Evolutionary conservation across 2,113 vertebrate species (phyloP), one percentile per base, ranked within the genome.

Genomic region (Bufo gargarizans): DNA sequence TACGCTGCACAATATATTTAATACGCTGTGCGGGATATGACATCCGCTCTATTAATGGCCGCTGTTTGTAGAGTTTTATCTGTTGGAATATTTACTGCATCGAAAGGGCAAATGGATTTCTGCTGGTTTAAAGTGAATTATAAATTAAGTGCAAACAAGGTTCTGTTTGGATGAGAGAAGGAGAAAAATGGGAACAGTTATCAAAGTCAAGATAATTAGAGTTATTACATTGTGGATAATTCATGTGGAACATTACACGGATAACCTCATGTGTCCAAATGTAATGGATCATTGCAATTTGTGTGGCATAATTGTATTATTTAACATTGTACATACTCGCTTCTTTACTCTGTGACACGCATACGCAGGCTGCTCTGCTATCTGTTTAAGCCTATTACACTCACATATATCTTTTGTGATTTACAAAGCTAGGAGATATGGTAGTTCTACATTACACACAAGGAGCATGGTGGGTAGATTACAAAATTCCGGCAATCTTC

Each of bases 121-220:
- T 86, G 76, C 47, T 77, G 45, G 84, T 86, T 65, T 77, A 86
- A 86, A 86, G 56, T 86, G 76, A 86, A 79, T 86, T 86, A 78
- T 86, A 80, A 78, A 65, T 69, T 55, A 86, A 86, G 76, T 79
- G 61, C 76, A 86, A 86, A 86, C 59, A 86, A 67, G 63, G 59
- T 67, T 78, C 58, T 67, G 85, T 67, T 86, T 86, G 12, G 43
- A 65, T 11, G 56, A 58, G 56, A 74, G 71, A 77, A 43, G 72
- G 72, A 77, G 84, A 86, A 77, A 86, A 49, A 86, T 86, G 84
- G 13, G 84, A 76, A 85, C 69, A 85, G 69, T 85, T 85, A 85
- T 76, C 83, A 85, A 85, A 85, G 83, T 85, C 83, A 85, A 58
- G 69, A 85, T 76, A 85, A 85, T 85, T 84, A 84, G 83, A 74